These are phyloP conservation scores for Hydropsyche betteni DNA, from an alignment of 2,888 invertebrate genomes.

Conservation along the genomic window DNA sequence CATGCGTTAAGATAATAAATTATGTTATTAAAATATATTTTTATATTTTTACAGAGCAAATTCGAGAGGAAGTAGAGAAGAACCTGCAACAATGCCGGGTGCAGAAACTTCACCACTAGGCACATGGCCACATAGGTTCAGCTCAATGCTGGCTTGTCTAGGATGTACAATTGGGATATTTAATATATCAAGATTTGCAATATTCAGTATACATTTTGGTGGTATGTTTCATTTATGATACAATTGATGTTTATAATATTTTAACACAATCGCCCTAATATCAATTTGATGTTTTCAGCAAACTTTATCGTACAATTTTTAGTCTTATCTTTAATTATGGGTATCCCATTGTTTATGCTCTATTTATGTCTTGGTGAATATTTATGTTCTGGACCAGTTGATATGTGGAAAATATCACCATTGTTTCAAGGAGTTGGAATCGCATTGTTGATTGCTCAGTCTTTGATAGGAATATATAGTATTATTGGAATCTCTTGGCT, in stretches of 20 bases:
- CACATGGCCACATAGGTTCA: constrained; percentile 75
- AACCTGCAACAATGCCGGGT: constrained; percentile 5
- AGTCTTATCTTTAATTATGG: constrained; percentile 80
- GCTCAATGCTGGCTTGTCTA: constrained; percentile 82
- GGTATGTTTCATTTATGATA: constrained; percentile 61
- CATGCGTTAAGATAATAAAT: too few species aligned
- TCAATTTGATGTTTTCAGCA: constrained; percentile 63
- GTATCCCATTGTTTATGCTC: constrained; percentile 85
- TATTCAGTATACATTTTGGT: constrained; percentile 87
- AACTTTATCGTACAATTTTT: constrained; percentile 90
- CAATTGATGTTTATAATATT: neutral
- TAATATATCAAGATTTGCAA: constrained; percentile 87
- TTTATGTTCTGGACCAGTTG: constrained; percentile 83
- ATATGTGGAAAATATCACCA: constrained; percentile 94
- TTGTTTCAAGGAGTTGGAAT: constrained; percentile 91
- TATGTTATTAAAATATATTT: neutral
- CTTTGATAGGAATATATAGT: constrained; percentile 85
- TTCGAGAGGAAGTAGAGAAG: constrained; percentile 13
- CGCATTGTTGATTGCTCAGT: constrained; percentile 80
- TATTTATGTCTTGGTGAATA: constrained; percentile 88
- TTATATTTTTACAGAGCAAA: constrained; percentile 18
- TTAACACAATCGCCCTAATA: constrained; percentile 33
- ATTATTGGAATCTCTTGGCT: constrained; percentile 92
- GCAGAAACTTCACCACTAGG: constrained; percentile 38
- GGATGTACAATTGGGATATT: constrained; percentile 89